Evolutionary conservation across 2,888 invertebrate species (phyloP).

Genomic region (Danaus chrysippus): DNA sequence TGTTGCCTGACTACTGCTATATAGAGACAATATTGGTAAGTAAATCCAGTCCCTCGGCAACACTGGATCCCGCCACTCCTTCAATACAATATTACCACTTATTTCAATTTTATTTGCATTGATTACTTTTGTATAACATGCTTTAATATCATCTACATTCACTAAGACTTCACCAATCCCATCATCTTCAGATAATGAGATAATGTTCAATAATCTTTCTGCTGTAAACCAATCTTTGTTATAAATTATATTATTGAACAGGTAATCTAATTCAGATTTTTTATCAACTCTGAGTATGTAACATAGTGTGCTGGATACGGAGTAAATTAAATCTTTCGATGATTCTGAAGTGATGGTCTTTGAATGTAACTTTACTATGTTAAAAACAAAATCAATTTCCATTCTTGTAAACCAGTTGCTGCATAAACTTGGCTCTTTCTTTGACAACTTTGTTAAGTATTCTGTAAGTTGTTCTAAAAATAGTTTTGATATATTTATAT

Average conservation of each 20-base stretch:
- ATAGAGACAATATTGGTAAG: slow-evolving; percentile 81
- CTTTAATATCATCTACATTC: slow-evolving; percentile 61
- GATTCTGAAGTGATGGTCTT: slow-evolving; percentile 55
- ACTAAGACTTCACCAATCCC: slow-evolving; percentile 59
- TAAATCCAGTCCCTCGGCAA: slow-evolving; percentile 91
- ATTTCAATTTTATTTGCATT: slow-evolving; percentile 52
- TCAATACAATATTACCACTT: slow-evolving; percentile 61
- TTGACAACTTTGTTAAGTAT: slow-evolving; percentile 67
- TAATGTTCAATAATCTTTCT: slow-evolving; percentile 74
- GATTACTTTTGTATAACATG: slow-evolving; percentile 64
- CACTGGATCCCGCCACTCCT: slow-evolving; percentile 80
- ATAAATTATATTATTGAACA: slow-evolving; percentile 81
- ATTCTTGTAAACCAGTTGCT: slow-evolving; percentile 82
- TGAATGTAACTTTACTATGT: slow-evolving; percentile 65
- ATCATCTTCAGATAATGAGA: slow-evolving; percentile 70
- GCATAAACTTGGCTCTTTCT: slow-evolving; percentile 57
- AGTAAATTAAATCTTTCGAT: slow-evolving; percentile 74
- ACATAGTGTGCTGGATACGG: slow-evolving; percentile 80
- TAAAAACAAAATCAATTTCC: slow-evolving; percentile 78
- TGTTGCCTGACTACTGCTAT: slow-evolving; percentile 70
- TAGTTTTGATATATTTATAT: slow-evolving; percentile 51
- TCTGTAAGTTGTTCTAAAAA: slow-evolving; percentile 57
- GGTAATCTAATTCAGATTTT: slow-evolving; percentile 74
- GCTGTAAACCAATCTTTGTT: slow-evolving; percentile 79
- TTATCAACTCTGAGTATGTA: slow-evolving; percentile 80